Evolutionary conservation across 2,797 vertebrate genomes (phyloP).

Genomic region (Sternarchorhynchus goeldii): DNA sequence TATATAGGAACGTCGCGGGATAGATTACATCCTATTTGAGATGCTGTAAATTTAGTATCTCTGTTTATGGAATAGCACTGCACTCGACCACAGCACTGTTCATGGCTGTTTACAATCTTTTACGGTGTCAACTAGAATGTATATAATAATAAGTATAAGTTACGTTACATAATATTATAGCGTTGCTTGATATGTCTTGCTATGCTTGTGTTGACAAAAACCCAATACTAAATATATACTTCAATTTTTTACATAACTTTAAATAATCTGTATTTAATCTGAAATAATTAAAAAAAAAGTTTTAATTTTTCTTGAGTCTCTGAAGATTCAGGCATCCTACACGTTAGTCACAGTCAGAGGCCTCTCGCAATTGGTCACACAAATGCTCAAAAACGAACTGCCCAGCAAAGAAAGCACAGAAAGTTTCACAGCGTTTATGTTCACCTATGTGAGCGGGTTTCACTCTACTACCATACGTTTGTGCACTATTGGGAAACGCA

Average conservation of each 20-base stretch:
- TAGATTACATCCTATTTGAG: slow-evolving; percentile 33
- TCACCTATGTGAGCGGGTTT: neutral
- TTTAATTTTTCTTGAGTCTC: too few relatives aligned
- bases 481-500: neutral
- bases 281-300: too few relatives aligned
- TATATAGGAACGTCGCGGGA: slow-evolving; percentile 12
- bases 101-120: neutral
- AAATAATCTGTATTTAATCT: too few relatives aligned
- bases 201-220: too few relatives aligned
- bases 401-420: neutral
- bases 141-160: too few relatives aligned
- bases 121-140: neutral
- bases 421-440: neutral
- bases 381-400: neutral
- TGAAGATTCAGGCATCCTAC: too few relatives aligned
- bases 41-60: slow-evolving; percentile 7
- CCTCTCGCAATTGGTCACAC: neutral
- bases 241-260: too few relatives aligned
- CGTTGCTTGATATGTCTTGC: too few relatives aligned
- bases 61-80: neutral
- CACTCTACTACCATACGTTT: neutral
- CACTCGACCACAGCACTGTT: neutral
- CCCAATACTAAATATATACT: too few relatives aligned
- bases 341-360: neutral
- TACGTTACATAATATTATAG: too few relatives aligned